Evolutionary conservation across 2,113 vertebrate species (phyloP).

Genomic region (Cepphus grylle): DNA sequence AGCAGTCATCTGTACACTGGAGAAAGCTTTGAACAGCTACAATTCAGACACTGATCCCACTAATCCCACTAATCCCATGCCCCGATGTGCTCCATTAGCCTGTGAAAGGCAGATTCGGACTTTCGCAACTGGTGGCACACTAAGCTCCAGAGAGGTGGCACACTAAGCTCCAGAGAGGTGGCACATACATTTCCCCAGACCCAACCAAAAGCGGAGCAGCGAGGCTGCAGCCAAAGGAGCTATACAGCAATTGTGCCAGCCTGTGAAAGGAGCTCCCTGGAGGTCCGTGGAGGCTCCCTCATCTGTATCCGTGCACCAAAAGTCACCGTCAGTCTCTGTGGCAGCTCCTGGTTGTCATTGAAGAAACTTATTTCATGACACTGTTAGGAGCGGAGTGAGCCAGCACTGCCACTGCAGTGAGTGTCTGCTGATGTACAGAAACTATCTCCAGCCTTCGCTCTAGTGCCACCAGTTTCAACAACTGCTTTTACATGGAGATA

Average conservation of each 20-base stretch:
- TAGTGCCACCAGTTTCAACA: neutral
- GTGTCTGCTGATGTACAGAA: neutral
- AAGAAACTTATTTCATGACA: neutral
- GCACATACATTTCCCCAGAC: neutral
- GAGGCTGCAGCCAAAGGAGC: neutral
- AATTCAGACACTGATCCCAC: neutral
- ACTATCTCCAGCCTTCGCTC: neutral
- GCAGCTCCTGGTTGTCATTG: neutral
- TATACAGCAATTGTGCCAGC: neutral
- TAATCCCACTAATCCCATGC: conserved; percentile 1
- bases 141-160: fast-evolving
- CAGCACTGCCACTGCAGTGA: neutral
- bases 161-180: fast-evolving
- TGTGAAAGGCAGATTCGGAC: neutral
- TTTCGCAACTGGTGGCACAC: neutral
- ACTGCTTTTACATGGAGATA: neutral
- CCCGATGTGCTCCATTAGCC: neutral
- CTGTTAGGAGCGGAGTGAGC: neutral
- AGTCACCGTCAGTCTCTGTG: neutral
- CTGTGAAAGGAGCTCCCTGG: neutral
- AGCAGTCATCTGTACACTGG: neutral
- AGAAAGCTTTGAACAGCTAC: neutral
- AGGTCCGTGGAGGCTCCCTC: neutral
- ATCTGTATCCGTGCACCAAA: neutral
- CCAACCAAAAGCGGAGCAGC: neutral